Base-by-base conservation (phyloP, 2,888 invertebrate genomes). In the Tachystola acroxantha region DNA sequence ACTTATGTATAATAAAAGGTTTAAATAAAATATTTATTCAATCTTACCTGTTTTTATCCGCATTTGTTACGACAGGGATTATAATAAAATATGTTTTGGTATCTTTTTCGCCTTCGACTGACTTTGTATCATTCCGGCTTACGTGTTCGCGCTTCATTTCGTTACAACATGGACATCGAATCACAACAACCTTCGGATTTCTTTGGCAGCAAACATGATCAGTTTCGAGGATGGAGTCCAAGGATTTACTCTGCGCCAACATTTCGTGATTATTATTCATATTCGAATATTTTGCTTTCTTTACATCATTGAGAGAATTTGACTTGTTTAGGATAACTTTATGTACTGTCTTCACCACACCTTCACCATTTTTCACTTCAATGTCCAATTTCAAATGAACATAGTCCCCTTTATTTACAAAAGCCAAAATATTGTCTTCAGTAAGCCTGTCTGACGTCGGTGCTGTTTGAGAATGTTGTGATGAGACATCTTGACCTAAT, bases 381-480 rank as follows among this genome's bases (percentile, higher is more conserved):
- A 80, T 65, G 24, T 63, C 64, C 4, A 80, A 42, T 43, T 64
- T 72, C 7, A 82, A 57, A 43, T 71, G 66, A 1, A 77, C 39
- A 9, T 55, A 40, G 13, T 67, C 64, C 5, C 62, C 65, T 44
- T 60, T 66, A 32, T 60, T 64, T 29, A 62, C 40, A 3, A 57
- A 22, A 22, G 64, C 46, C 33, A 57, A 37, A 13, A 43, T 50
- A 32, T 52, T 56, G 7, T 59, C 48, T 1, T 43, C 39, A 7
- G 20, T 34, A 2, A 13, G 6, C 1, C 3, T 24, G n/a, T n/a
- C n/a, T n/a, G 24, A 24, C 7, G 16, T 16, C 16, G 10, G 7
- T 25, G 6, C n/a, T 7, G 19, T 3, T 9, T 12, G 7, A n/a
- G 16, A 10, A 6, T 19, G 10, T 16, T 16, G 31, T 10, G 31